These are phyloP conservation scores for Eupelmus urozonus DNA, from an alignment of 2,888 invertebrate species.

Conservation along the genomic window DNA sequence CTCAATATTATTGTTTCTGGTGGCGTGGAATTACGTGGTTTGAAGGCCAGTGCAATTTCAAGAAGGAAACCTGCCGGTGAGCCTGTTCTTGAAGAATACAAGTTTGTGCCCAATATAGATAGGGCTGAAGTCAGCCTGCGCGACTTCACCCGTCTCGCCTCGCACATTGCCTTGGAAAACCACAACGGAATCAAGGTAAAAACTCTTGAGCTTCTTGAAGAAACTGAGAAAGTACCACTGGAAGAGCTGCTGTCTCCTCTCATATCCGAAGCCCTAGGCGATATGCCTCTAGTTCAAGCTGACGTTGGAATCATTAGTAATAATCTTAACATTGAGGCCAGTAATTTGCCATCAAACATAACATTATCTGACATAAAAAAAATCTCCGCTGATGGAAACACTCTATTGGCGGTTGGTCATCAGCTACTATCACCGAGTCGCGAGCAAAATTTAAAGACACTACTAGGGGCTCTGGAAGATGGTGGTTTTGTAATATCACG, in stretches of 20 bases:
- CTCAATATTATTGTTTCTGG: conserved; percentile 78
- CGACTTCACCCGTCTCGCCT: conserved; percentile 70
- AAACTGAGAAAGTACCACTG: conserved; percentile 63
- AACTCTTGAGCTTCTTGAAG: conserved; percentile 71
- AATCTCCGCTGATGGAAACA: conserved; percentile 78
- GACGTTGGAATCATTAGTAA: conserved; percentile 80
- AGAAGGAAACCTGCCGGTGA: conserved; percentile 77
- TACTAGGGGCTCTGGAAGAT: conserved; percentile 58
- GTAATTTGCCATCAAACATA: conserved; percentile 79
- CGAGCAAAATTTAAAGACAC: conserved; percentile 45
- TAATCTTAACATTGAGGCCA: conserved; percentile 73
- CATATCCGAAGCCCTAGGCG: conserved; percentile 81
- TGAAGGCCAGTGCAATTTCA: conserved; percentile 80
- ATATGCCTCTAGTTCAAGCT: conserved; percentile 85
- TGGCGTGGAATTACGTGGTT: conserved; percentile 81
- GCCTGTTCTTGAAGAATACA: conserved; percentile 80
- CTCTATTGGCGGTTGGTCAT: conserved; percentile 79
- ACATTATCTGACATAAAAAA: conserved; percentile 82
- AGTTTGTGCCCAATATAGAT: conserved; percentile 79
- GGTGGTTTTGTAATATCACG: conserved; percentile 69
- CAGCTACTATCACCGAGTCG: conserved; percentile 74
- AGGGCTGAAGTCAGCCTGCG: conserved; percentile 64
- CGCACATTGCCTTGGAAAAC: conserved; percentile 80
- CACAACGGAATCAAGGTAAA: conserved; percentile 70
- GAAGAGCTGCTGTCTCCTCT: conserved; percentile 78